Base-by-base conservation (phyloP, 2,113 vertebrate genomes). In the Plecotus auritus region DNA sequence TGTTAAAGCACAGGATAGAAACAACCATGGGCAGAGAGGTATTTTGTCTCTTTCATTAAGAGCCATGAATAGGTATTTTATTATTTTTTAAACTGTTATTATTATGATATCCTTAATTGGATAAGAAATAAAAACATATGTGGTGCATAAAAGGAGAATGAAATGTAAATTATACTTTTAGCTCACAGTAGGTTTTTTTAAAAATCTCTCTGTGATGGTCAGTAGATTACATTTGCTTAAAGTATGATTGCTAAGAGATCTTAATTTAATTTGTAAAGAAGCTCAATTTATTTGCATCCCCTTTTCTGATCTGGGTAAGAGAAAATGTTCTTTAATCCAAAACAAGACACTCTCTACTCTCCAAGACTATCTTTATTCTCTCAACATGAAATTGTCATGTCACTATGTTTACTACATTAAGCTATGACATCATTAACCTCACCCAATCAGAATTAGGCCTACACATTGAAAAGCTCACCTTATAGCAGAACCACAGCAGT, bases 31-130 rank as follows among this genome's bases (percentile, higher is more conserved):
- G 1, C 47, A 17, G 37, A 80, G 59, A 85, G 3, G 2, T 17
- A 47, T 56, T 94, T 59, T 20, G 1, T n/a, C 54, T 97, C 16
- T 96, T 97, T 96, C 59, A 95, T 51, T 85, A 91, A 91, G 74
- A 92, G n/a, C 94, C 16, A 22, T 66, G 80, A 89, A 97, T 93
- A 92, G 45, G 80, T 94, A 97, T 61, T 10, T n/a, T 49, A 32
- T 69, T 91, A 70, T 35, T 97, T 90, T 94, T 96, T 89, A 97
- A 96, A 96, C 83, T 94, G 91, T 93, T 95, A 97, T 72, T 64
- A 95, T 18, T 89, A 28, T 95, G 56, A 97, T 90, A 90, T 45
- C 80, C 37, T 92, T 95, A 94, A 96, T 12, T 78, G 85, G 61
- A 82, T n/a, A 40, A 61, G 28, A 85, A 72, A 64, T 91, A 77